Conservation (phyloP, 2,888 invertebrate species). For the Dryobotodes eremita region DNA sequence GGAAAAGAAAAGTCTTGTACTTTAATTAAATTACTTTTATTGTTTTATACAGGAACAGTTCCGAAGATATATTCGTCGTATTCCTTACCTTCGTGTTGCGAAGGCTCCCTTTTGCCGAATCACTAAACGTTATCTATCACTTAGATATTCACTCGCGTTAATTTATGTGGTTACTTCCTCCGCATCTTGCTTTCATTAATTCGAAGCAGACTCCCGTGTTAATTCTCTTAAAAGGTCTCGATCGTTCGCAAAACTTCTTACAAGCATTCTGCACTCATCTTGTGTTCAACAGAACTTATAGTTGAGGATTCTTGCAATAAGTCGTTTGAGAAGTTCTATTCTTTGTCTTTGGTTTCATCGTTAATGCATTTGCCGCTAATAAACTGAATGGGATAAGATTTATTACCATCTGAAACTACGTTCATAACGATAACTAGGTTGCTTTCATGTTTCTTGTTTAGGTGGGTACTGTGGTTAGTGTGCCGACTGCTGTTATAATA, state of each 20-base stretch:
- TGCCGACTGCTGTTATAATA: slow-evolving; percentile 28
- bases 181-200: slow-evolving; percentile 75
- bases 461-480: slow-evolving; percentile 12
- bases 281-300: slow-evolving; percentile 64
- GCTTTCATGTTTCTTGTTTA: slow-evolving; percentile 18
- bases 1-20: slow-evolving; percentile 62
- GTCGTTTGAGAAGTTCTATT: slow-evolving; percentile 53
- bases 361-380: slow-evolving; percentile 55
- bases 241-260: slow-evolving; percentile 68
- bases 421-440: slow-evolving; percentile 11
- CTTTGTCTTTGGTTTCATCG: slow-evolving; percentile 52
- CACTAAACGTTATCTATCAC: slow-evolving; percentile 76
- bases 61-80: slow-evolving; percentile 52
- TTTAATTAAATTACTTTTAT: slow-evolving; percentile 68
- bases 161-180: slow-evolving; percentile 78
- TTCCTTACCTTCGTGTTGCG: slow-evolving; percentile 44
- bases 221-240: slow-evolving; percentile 79
- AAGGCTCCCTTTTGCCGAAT: slow-evolving; percentile 54
- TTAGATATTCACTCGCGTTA: slow-evolving; percentile 72
- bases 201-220: slow-evolving; percentile 75
- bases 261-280: slow-evolving; percentile 69
- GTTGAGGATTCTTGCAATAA: slow-evolving; percentile 65
- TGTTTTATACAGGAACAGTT: slow-evolving; percentile 50
- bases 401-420: slow-evolving; percentile 24
- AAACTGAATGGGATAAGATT: slow-evolving; percentile 27